These are phyloP conservation scores for Himalopsyche kuldschensis DNA, from an alignment of 2,888 invertebrate species.

Conservation along the genomic window DNA sequence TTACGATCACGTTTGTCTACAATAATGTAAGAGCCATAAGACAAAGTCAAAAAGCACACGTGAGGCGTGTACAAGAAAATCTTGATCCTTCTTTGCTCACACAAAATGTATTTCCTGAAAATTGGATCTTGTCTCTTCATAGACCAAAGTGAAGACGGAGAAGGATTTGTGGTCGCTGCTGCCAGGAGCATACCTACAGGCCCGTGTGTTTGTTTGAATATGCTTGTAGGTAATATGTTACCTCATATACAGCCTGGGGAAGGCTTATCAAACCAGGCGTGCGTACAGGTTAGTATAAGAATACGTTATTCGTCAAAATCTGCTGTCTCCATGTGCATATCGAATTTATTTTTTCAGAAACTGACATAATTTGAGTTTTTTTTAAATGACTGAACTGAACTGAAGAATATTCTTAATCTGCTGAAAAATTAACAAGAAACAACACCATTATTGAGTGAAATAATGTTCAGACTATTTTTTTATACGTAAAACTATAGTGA, in stretches of 20 bases:
- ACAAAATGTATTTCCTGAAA: conserved; percentile 35
- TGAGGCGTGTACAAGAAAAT: background rate
- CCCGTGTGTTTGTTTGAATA: background rate
- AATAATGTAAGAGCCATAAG: conserved; percentile 31
- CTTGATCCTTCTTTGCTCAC: conserved; percentile 9
- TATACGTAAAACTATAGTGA: too few species aligned
- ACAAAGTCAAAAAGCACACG: conserved; percentile 29
- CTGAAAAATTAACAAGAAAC: too few species aligned
- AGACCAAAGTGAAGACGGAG: conserved; percentile 19
- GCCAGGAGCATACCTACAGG: conserved; percentile 5
- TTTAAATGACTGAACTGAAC: too few species aligned
- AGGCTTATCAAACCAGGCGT: conserved; percentile 15
- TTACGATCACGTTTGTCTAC: background rate
- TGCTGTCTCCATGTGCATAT: background rate
- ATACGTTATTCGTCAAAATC: background rate
- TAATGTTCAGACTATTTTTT: too few species aligned
- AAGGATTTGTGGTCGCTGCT: conserved; percentile 30
- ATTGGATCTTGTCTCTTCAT: conserved; percentile 37
- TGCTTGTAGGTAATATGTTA: conserved; percentile 16
- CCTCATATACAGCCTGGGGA: background rate
- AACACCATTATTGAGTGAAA: too few species aligned
- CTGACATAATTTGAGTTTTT: background rate
- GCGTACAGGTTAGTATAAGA: background rate
- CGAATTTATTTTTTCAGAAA: background rate
- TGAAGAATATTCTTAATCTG: too few species aligned